A percentile compares a stretch with the other conserved stretches of the same genome.
Conservation (phyloP, 2,797 vertebrate species). For the Mormyrus hasselquistii region DNA sequence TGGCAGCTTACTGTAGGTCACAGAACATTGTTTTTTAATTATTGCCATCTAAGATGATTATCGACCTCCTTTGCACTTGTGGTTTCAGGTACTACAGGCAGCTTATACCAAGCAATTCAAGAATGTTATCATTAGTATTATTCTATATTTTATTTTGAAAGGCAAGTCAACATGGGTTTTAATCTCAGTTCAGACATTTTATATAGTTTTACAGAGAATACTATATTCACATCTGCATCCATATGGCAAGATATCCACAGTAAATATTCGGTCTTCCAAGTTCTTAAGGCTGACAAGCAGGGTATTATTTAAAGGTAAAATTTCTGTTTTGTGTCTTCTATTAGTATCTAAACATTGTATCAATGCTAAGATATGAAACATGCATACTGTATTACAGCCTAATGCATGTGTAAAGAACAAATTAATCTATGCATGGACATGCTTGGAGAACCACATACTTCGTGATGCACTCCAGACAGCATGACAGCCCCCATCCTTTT, state of each 20-base stretch:
- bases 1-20: neutral
- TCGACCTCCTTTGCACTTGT: neutral
- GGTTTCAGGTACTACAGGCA: neutral
- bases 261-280: neutral
- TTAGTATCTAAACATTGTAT: neutral
- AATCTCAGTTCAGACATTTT: neutral
- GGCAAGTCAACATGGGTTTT: neutral
- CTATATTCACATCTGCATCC: neutral
- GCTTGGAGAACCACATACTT: neutral
- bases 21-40: conserved; percentile 11
- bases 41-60: neutral
- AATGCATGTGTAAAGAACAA: neutral
- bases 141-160: neutral
- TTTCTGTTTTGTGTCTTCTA: neutral
- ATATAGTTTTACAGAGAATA: neutral
- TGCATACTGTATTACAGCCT: neutral
- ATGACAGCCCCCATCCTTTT: neutral
- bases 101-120: neutral
- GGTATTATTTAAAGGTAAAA: neutral
- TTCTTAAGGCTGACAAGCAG: neutral
- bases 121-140: neutral
- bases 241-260: neutral
- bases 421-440: neutral
- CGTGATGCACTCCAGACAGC: neutral
- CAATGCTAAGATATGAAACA: neutral